phyloP scores from a whole-genome alignment of 2,888 invertebrate genomes.

The Branchellion lobata region DNA sequence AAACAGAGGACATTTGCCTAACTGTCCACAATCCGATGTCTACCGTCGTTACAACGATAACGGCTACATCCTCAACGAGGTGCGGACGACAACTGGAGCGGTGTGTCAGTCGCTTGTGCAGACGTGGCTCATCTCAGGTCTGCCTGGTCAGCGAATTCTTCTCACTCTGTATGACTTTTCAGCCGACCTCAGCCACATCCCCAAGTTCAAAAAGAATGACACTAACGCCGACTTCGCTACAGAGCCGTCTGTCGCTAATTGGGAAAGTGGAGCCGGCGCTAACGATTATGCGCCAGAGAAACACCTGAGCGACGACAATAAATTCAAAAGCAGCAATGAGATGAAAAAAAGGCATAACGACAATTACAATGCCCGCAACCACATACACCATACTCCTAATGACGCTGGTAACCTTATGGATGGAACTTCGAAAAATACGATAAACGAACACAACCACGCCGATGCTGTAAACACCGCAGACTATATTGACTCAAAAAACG shows the following conservation, averaged over 20 bases:
- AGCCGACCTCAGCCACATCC: neutral
- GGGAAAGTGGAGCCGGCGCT: neutral
- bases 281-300: neutral
- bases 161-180: neutral
- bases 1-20: neutral
- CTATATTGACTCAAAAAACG: too few species aligned
- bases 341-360: too few species aligned
- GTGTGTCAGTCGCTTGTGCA: neutral
- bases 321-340: too few species aligned
- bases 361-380: too few species aligned
- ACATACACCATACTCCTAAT: too few species aligned
- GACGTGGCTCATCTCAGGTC: neutral
- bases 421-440: too few species aligned
- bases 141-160: neutral
- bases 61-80: conserved; percentile 6
- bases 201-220: neutral
- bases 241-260: neutral
- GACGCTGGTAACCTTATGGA: too few species aligned
- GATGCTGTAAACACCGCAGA: too few species aligned
- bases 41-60: neutral
- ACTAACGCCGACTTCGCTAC: neutral
- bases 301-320: neutral
- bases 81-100: neutral
- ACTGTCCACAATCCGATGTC: neutral
- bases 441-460: too few species aligned